Conservation (phyloP, 2,113 vertebrate species). For the Thamnophis sirtalis region DNA sequence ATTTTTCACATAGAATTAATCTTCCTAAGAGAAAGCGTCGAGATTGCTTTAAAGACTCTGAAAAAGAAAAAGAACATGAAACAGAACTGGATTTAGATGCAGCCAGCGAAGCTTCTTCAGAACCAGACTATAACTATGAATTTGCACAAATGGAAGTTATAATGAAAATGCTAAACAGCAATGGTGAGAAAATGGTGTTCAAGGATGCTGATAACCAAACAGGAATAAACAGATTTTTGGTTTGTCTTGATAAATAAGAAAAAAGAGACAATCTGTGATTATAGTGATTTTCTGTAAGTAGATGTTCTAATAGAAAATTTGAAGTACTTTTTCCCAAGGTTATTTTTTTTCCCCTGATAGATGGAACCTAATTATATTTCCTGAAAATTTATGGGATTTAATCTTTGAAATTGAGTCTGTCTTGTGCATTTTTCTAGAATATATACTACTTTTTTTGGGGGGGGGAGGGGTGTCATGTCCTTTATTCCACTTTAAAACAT, state of each 20-base stretch:
- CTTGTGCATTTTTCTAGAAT: not conserved
- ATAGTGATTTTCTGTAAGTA: not conserved
- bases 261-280: not conserved
- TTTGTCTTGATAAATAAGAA: not conserved
- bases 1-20: constrained; percentile 78
- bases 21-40: constrained; percentile 91
- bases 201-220: not conserved
- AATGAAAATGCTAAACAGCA: constrained; percentile 94
- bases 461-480: not conserved
- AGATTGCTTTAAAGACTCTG: constrained; percentile 90
- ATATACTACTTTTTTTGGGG: not conserved
- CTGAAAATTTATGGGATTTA: not conserved
- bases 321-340: not conserved
- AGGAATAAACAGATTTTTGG: not conserved
- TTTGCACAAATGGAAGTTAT: constrained; percentile 99
- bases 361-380: not conserved
- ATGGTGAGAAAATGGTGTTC: constrained; percentile 75
- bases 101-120: constrained; percentile 96
- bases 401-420: not conserved
- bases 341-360: not conserved
- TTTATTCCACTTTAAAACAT: not conserved
- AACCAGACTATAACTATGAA: constrained; percentile 96
- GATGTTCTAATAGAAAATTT: not conserved
- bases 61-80: constrained; percentile 71
- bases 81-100: constrained; percentile 88